These are phyloP conservation scores for Malacosoma neustria DNA, from an alignment of 2,888 invertebrate species.

Conservation along the genomic window DNA sequence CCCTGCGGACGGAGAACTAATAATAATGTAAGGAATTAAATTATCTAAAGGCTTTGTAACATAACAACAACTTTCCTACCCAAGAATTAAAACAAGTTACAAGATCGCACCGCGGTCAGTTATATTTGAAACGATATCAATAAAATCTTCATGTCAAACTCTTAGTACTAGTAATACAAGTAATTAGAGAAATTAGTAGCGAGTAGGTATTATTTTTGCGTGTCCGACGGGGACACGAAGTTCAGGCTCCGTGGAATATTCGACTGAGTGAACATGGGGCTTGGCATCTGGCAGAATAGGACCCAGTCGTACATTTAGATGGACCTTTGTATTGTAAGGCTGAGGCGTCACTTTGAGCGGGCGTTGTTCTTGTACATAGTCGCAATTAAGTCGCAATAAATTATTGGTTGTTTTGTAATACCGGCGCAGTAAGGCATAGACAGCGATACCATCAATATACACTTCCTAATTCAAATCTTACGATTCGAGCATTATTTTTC, in stretches of 20 bases:
- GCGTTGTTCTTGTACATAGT: too few relatives aligned
- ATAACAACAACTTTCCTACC: too few relatives aligned
- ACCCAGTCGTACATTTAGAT: neutral
- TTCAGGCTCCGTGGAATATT: neutral
- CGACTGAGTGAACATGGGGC: neutral
- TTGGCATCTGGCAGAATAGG: neutral
- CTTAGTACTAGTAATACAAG: neutral
- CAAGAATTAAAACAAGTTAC: too few relatives aligned
- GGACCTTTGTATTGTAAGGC: neutral
- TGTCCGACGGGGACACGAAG: neutral
- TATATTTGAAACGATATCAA: neutral
- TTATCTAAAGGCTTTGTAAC: too few relatives aligned
- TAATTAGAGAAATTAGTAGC: neutral
- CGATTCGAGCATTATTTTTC: too few relatives aligned
- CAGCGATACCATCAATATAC: too few relatives aligned
- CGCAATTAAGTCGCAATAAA: too few relatives aligned
- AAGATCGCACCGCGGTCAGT: neutral
- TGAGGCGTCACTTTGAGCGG: neutral
- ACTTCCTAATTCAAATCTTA: too few relatives aligned
- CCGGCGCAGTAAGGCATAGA: too few relatives aligned
- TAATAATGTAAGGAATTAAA: too few relatives aligned
- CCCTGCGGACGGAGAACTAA: too few relatives aligned
- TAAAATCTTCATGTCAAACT: neutral
- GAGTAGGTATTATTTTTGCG: neutral
- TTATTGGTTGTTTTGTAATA: too few relatives aligned